Percentiles rank a stretch among this genome's conserved stretches.
phyloP scores from a whole-genome alignment of 1,140 invertebrate species.

The Diorhabda elongata region DNA sequence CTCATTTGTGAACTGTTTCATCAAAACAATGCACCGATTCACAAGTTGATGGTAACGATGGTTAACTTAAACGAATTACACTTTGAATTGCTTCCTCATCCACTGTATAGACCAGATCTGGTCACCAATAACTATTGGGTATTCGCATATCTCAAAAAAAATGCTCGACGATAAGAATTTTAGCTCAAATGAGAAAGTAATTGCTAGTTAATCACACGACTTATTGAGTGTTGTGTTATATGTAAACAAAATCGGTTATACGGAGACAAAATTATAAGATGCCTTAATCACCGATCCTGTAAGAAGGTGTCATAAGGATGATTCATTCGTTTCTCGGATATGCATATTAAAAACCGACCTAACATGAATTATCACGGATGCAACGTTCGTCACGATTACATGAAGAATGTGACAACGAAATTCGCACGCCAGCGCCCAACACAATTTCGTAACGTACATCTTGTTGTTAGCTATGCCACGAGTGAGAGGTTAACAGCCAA shows the following conservation, averaged over 20 bases:
- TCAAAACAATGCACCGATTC: not conserved
- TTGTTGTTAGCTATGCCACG: not conserved
- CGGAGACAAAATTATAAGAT: too few relatives aligned
- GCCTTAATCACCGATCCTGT: not conserved
- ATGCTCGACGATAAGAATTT: too few relatives aligned
- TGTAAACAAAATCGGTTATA: too few relatives aligned
- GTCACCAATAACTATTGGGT: not conserved
- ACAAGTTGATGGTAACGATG: not conserved
- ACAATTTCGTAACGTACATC: not conserved
- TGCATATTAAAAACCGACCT: not conserved
- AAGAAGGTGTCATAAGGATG: not conserved
- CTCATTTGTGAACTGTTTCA: not conserved
- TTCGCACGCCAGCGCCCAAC: not conserved
- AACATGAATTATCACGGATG: slow-evolving; percentile 2
- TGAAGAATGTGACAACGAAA: not conserved
- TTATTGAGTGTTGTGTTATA: too few relatives aligned
- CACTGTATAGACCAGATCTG: not conserved
- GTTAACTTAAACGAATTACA: not conserved
- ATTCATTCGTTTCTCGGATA: not conserved
- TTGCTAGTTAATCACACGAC: too few relatives aligned
- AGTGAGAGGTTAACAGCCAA: too few relatives aligned
- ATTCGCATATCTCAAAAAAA: too few relatives aligned
- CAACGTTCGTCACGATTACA: not conserved
- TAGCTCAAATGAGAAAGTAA: too few relatives aligned
- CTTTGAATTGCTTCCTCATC: not conserved